Evolutionary conservation across 2,113 vertebrate genomes (phyloP).

Genomic region (Scopus umbretta): DNA sequence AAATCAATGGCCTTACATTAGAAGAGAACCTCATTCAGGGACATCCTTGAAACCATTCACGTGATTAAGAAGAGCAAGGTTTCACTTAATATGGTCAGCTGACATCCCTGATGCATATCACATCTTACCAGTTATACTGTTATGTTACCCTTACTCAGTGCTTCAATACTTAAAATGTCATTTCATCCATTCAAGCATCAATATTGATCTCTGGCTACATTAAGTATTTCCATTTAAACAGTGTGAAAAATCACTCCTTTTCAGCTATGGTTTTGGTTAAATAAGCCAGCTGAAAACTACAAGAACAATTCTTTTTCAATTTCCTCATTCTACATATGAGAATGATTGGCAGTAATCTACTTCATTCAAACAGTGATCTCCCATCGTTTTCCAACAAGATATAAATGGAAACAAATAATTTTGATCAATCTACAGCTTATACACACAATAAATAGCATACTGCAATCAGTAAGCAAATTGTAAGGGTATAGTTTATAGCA

Average conservation of each 20-base stretch:
- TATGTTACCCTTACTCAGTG: background rate
- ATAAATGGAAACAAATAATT: conserved; percentile 45
- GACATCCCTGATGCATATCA: background rate
- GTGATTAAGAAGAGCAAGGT: background rate
- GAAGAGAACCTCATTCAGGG: background rate
- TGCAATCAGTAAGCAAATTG: background rate
- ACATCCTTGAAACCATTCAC: background rate
- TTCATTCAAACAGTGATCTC: conserved; percentile 7
- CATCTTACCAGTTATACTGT: background rate
- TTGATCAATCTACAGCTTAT: conserved; percentile 12
- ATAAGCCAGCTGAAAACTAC: background rate
- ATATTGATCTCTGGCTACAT: background rate
- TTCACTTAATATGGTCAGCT: background rate
- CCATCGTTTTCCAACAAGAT: conserved; percentile 5
- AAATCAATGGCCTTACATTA: background rate
- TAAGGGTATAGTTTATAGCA: conserved; percentile 25
- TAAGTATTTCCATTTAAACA: background rate
- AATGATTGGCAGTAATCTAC: background rate
- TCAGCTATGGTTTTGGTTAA: background rate
- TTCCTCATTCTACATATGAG: background rate
- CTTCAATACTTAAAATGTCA: background rate
- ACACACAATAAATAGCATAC: background rate
- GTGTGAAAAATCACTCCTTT: background rate
- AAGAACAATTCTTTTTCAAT: background rate
- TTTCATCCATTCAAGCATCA: background rate